Evolutionary conservation across 2,888 invertebrate species (phyloP).

Genomic region (Dendrolimus houi): DNA sequence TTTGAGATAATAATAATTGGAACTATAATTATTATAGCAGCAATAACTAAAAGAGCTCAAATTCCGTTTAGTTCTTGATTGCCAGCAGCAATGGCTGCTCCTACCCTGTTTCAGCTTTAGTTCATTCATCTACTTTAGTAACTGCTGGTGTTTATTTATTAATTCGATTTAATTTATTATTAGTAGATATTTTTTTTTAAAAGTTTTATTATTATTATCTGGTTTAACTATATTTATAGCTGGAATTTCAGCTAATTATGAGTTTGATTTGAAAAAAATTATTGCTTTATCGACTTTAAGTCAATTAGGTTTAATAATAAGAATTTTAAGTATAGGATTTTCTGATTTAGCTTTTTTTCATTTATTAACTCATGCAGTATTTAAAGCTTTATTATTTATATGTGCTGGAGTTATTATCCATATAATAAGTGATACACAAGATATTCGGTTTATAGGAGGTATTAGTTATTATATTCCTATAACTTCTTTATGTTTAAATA

Average conservation of each 20-base stretch:
- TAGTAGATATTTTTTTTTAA: constrained; percentile 18
- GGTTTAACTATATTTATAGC: constrained; percentile 78
- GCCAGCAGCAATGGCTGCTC: constrained; percentile 85
- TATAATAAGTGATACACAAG: constrained; percentile 77
- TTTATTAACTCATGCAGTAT: constrained; percentile 83
- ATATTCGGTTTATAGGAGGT: constrained; percentile 79
- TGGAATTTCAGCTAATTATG: constrained; percentile 77
- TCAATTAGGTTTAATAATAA: constrained; percentile 84
- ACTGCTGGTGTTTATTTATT: too few relatives aligned
- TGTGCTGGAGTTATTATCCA: constrained; percentile 83
- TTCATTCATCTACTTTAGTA: too few relatives aligned
- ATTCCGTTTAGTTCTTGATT: constrained; percentile 87
- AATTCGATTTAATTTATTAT: too few relatives aligned
- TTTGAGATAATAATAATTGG: constrained; percentile 53
- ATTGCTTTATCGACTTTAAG: constrained; percentile 87
- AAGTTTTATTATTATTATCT: constrained; percentile 71
- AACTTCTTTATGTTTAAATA: constrained; percentile 72
- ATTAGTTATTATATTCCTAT: constrained; percentile 66
- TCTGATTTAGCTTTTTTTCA: constrained; percentile 81
- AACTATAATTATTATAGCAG: constrained; percentile 66
- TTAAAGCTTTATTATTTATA: constrained; percentile 85
- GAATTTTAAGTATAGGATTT: constrained; percentile 75
- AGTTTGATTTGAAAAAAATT: constrained; percentile 85
- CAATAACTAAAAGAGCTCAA: constrained; percentile 87
- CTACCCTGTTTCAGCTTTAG: constrained; percentile 50